Conservation (phyloP, 2,888 invertebrate species). For the Busseola fusca region DNA sequence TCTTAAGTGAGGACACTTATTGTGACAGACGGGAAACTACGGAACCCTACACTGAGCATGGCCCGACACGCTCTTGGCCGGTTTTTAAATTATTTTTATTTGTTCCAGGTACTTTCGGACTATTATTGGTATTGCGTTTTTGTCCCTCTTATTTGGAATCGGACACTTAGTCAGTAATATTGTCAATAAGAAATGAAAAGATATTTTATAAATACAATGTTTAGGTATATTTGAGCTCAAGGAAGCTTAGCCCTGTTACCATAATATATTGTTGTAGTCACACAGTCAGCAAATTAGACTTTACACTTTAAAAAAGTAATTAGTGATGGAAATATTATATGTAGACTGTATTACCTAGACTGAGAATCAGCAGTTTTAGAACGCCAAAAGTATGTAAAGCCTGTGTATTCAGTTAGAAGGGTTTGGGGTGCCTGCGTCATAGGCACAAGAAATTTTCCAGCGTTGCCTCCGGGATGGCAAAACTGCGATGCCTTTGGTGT, state of each 20-base stretch:
- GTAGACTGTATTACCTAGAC: not conserved
- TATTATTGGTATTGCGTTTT: constrained; percentile 73
- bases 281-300: not conserved
- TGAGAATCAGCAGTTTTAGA: not conserved
- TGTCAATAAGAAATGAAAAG: constrained; percentile 49
- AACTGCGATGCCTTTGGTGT: not conserved
- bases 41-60: no score
- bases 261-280: not conserved
- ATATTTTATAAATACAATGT: not conserved
- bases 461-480: not conserved
- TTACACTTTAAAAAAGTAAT: constrained; percentile 6
- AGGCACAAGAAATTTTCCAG: not conserved
- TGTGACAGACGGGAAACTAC: no score
- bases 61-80: no score
- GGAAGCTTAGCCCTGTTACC: constrained; percentile 11
- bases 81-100: constrained; percentile 17
- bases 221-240: constrained; percentile 41
- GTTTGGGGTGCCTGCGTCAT: not conserved
- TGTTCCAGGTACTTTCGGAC: constrained; percentile 83
- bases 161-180: constrained; percentile 71
- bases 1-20: no score
- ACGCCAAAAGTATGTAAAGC: not conserved
- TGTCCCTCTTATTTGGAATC: constrained; percentile 74
- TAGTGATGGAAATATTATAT: constrained; percentile 7
- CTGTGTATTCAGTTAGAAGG: not conserved